Evolutionary conservation across 2,797 vertebrate species (phyloP).

Genomic region (Danio albolineatus): DNA sequence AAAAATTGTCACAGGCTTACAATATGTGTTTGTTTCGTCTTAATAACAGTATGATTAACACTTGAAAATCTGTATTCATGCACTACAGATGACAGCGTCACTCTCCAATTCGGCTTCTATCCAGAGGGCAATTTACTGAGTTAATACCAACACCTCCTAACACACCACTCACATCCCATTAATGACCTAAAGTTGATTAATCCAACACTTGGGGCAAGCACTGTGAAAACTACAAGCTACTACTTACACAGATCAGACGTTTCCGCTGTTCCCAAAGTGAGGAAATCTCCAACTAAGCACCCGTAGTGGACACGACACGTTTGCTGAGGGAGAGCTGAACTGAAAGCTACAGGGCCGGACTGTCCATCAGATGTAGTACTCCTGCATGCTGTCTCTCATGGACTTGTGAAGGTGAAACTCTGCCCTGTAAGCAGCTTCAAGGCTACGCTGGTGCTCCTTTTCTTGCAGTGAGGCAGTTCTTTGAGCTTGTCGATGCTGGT

Average conservation of each 20-base stretch:
- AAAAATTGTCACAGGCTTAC: conserved; percentile 14
- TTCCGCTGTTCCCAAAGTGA: conserved; percentile 41
- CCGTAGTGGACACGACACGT: conserved; percentile 26
- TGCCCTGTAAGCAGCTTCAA: conserved; percentile 57
- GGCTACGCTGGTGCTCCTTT: conserved; percentile 77
- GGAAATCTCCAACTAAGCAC: conserved; percentile 22
- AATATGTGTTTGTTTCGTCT: conserved; percentile 17
- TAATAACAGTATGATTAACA: conserved; percentile 34
- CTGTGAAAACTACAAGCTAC: conserved; percentile 61
- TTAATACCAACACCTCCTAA: conserved; percentile 47
- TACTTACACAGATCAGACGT: conserved; percentile 59
- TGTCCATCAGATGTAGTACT: conserved; percentile 63
- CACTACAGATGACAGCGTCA: conserved; percentile 30
- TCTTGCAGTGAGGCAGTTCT: conserved; percentile 75
- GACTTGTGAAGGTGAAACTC: conserved; percentile 62
- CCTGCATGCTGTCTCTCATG: conserved; percentile 60
- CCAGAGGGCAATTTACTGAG: conserved; percentile 42
- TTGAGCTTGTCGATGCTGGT: conserved; percentile 84
- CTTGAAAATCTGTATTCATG: conserved; percentile 38
- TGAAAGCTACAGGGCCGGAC: conserved; percentile 31
- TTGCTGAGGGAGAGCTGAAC: conserved; percentile 55
- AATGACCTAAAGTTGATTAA: conserved; percentile 30
- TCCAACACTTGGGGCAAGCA: conserved; percentile 55
- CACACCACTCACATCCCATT: conserved; percentile 56
- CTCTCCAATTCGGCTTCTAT: conserved; percentile 25